Base-by-base conservation (phyloP, 2,113 vertebrate species). In the Hemichromis elongatus region DNA sequence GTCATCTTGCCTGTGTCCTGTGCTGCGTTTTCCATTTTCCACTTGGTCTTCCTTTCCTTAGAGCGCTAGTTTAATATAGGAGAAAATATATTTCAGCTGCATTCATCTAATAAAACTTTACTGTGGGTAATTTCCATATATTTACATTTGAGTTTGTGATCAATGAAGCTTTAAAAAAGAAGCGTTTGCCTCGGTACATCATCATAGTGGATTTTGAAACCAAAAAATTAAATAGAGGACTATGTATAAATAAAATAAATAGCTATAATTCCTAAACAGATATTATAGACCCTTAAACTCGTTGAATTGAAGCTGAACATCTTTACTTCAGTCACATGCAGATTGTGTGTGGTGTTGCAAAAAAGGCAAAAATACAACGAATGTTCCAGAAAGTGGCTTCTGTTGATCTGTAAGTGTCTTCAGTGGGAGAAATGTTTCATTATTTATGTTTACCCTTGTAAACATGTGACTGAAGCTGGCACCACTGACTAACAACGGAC, bases 1-100 rank as follows among this genome's bases (percentile, higher is more conserved):
- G 89, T 92, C 80, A 93, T 89, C 54, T 80, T 91, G 12, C 56
- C 57, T 55, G 70, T 30, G 47, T 93, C 89, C 5, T 87, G 89
- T 9, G 40, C 6, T 28, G 87, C 33, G 9, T 91, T 84, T 5
- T 88, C 92, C 94, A 95, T 96, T 56, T 7, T 90, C 0, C 33
- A 19, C 16, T 47, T 16, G 14, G 7, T 81, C 56, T 59, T 19
- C 6, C 57, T 78, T 56, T 26, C 52, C 30, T 50, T 4, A 21
- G 12, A 42, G 6, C 37, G 26, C 57, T 84, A 80, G 18, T 52
- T 53, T 50, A 33, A 54, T 24, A 52, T 24, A 50, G 35, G n/a
- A 37, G 10, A 50, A 68, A 37, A 75, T 12, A 50, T 12, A 50
- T 50, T 73, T 45, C 40, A 28, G 37, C 0, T 47, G 5, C 14